These are phyloP conservation scores for Chesias legatella DNA, from an alignment of 2,888 invertebrate species.

Conservation along the genomic window DNA sequence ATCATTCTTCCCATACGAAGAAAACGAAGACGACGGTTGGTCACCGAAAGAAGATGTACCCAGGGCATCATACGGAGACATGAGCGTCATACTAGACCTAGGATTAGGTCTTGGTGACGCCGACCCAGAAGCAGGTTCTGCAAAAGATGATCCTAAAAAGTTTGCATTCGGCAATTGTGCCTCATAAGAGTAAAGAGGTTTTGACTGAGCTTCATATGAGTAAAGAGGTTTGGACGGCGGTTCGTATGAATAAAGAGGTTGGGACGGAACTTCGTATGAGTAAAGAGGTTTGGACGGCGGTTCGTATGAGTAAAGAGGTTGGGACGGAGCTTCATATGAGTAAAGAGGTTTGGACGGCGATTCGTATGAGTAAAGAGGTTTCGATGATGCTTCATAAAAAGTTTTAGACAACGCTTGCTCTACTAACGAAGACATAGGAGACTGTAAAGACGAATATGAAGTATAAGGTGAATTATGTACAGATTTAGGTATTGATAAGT, in stretches of 20 bases:
- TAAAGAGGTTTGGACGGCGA: slow-evolving; percentile 1
- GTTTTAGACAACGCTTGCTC: slow-evolving; percentile 2
- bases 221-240: slow-evolving; percentile 1
- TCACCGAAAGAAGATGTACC: slow-evolving; percentile 35
- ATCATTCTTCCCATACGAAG: slow-evolving; percentile 43
- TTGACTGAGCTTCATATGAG: background rate
- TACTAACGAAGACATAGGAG: background rate
- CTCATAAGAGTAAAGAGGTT: too few relatives aligned
- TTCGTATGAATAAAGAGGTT: slow-evolving; percentile 1
- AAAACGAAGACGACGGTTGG: slow-evolving; percentile 19
- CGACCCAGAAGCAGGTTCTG: slow-evolving; percentile 14
- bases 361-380: background rate
- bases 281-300: background rate
- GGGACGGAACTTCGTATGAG: background rate
- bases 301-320: background rate
- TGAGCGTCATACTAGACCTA: slow-evolving; percentile 38
- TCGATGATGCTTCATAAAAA: background rate
- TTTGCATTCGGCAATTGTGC: slow-evolving; percentile 27
- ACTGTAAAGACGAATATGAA: background rate
- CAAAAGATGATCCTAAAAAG: slow-evolving; percentile 25
- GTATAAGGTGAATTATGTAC: background rate
- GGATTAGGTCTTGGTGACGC: slow-evolving; percentile 22
- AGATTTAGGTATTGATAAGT: background rate
- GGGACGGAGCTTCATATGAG: background rate
- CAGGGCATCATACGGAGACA: slow-evolving; percentile 54